Evolutionary conservation across 2,113 vertebrate genomes (phyloP).

Genomic region (Dasyornis broadbenti): DNA sequence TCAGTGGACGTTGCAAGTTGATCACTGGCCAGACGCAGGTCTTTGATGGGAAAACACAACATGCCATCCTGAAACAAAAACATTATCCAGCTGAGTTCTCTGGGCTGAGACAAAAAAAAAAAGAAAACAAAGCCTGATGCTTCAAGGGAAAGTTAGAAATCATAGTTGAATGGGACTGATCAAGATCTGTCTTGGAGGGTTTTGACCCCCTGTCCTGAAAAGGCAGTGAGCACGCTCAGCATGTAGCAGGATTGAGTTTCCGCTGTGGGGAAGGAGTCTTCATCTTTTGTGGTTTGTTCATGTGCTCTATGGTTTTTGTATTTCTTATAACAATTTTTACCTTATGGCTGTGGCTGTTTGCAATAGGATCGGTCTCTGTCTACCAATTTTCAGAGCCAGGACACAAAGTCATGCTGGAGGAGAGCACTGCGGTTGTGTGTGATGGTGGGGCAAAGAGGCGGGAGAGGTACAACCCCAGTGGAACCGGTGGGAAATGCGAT

Average conservation of each 20-base stretch:
- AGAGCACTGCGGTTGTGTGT: not conserved
- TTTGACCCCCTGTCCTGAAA: not conserved
- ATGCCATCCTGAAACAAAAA: not conserved
- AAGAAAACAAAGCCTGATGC: not conserved
- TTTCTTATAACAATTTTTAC: not conserved
- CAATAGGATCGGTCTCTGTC: not conserved
- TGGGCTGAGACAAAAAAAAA: not conserved
- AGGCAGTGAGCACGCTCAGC: accelerated
- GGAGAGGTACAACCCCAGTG: not conserved
- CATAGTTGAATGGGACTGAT: not conserved
- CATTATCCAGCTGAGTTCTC: not conserved
- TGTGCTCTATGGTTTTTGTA: not conserved
- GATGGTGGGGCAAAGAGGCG: not conserved
- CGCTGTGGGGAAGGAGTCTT: not conserved
- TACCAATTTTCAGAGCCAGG: not conserved
- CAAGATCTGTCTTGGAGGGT: not conserved
- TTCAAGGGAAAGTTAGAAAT: not conserved
- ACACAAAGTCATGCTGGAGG: not conserved
- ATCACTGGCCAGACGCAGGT: not conserved
- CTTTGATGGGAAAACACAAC: not conserved
- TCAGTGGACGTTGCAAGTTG: not conserved
- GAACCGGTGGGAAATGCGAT: accelerated
- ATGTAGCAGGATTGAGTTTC: not conserved
- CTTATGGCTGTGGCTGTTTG: not conserved
- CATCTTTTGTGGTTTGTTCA: not conserved